Evolutionary conservation across 1,140 invertebrate species (phyloP).

Genomic region (Pseudomyrmex cubaensis): DNA sequence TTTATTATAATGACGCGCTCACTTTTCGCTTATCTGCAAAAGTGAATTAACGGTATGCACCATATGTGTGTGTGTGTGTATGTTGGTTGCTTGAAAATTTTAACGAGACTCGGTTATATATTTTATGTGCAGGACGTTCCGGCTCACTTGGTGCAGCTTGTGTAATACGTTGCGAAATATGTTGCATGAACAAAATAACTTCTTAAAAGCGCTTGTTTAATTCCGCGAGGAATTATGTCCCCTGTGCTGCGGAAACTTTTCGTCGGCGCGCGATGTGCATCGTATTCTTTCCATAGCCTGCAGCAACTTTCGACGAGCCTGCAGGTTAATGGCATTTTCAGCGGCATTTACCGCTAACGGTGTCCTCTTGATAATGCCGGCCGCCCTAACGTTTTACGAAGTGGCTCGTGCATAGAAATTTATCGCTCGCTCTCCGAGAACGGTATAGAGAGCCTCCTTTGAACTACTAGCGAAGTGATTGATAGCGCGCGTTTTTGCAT

Average conservation of each 20-base stretch:
- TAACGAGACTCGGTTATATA: neutral
- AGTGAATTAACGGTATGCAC: neutral
- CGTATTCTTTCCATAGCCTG: conserved; percentile 13
- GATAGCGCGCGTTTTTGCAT: conserved; percentile 18
- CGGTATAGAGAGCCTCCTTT: neutral
- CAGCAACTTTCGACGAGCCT: conserved; percentile 57
- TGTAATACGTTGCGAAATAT: conserved; percentile 13
- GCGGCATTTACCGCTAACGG: conserved; percentile 59
- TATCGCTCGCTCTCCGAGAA: conserved; percentile 21
- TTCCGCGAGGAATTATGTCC: conserved; percentile 21
- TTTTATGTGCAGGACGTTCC: neutral
- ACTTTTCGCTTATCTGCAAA: too few relatives aligned
- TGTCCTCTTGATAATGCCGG: conserved; percentile 46
- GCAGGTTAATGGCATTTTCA: conserved; percentile 64
- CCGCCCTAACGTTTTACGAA: conserved; percentile 27
- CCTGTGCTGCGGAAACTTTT: conserved; percentile 47
- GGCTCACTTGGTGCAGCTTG: neutral
- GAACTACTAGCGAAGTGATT: neutral
- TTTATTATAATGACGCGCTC: too few relatives aligned
- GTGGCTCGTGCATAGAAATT: conserved; percentile 13
- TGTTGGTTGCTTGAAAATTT: neutral
- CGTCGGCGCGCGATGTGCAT: neutral
- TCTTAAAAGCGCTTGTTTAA: conserved; percentile 52
- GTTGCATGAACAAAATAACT: conserved; percentile 15
- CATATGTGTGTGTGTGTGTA: neutral